A percentile compares a stretch with the other conserved stretches of the same genome.
These are phyloP conservation scores for Ciconia nigra DNA, from an alignment of 2,797 vertebrate genomes.

Conservation along the genomic window DNA sequence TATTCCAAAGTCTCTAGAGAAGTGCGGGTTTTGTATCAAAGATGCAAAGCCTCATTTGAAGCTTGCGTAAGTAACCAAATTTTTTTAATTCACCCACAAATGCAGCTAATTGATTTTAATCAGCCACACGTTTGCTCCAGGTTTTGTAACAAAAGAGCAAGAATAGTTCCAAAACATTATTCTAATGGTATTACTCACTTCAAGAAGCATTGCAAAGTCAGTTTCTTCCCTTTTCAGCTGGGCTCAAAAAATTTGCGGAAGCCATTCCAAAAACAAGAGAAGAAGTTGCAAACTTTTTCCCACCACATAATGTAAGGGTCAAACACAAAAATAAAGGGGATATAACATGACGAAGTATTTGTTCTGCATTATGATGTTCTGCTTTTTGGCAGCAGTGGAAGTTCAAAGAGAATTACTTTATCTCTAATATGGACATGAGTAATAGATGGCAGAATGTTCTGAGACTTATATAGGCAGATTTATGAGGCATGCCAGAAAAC, in stretches of 20 bases:
- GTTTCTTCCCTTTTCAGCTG: neutral
- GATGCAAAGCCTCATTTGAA: neutral
- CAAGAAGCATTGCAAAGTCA: neutral
- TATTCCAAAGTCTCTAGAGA: neutral
- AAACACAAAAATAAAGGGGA: neutral
- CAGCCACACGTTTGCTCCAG: neutral
- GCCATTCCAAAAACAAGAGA: neutral
- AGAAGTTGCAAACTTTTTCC: neutral
- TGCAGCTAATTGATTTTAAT: neutral
- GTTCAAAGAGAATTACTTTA: slow-evolving; percentile 61
- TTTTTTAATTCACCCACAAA: neutral
- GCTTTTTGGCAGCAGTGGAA: slow-evolving; percentile 41
- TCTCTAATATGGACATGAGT: slow-evolving; percentile 62
- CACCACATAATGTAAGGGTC: neutral
- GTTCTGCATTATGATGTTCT: slow-evolving; percentile 18
- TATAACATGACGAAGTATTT: slow-evolving; percentile 19
- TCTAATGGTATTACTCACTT: neutral
- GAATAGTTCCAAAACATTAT: neutral
- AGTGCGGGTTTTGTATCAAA: neutral
- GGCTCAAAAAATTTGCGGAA: neutral
- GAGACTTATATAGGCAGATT: slow-evolving; percentile 65
- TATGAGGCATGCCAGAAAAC: slow-evolving; percentile 56
- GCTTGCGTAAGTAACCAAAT: neutral
- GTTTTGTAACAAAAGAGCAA: neutral
- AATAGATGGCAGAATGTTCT: slow-evolving; percentile 63